Evolutionary conservation across 2,888 invertebrate species (phyloP).

Genomic region (Agrochola macilenta): DNA sequence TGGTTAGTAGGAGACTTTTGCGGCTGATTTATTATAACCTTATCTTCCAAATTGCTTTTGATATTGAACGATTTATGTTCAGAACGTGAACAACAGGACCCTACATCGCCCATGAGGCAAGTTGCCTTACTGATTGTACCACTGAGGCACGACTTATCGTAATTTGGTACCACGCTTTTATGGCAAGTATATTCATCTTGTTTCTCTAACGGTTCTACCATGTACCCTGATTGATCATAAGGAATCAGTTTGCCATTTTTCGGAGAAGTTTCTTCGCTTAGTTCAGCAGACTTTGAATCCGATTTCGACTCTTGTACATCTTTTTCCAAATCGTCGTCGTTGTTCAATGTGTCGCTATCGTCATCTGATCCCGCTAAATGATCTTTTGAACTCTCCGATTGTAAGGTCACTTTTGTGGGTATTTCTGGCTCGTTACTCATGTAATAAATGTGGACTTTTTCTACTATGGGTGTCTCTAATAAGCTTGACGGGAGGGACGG

Average conservation of each 20-base stretch:
- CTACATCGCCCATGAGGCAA: conserved; percentile 86
- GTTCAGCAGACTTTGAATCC: conserved; percentile 77
- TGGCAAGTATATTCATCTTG: conserved; percentile 82
- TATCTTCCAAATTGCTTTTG: conserved; percentile 85
- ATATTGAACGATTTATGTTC: conserved; percentile 83
- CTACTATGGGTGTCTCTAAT: conserved; percentile 93
- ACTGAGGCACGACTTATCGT: conserved; percentile 87
- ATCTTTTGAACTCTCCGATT: conserved; percentile 92
- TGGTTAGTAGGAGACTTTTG: conserved; percentile 91
- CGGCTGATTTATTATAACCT: conserved; percentile 91
- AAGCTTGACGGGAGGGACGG: conserved; percentile 94
- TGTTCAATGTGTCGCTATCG: conserved; percentile 93
- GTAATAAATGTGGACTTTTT: conserved; percentile 95
- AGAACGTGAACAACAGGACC: conserved; percentile 85
- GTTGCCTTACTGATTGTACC: conserved; percentile 87
- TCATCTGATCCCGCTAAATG: conserved; percentile 92
- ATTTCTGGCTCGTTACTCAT: conserved; percentile 94
- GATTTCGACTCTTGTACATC: conserved; percentile 89
- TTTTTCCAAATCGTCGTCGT: conserved; percentile 91
- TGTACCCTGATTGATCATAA: conserved; percentile 88
- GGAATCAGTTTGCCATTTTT: conserved; percentile 84
- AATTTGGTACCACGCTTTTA: conserved; percentile 85
- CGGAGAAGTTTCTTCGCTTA: conserved; percentile 80
- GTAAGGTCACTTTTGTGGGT: conserved; percentile 93
- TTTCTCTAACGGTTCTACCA: conserved; percentile 88